Evolutionary conservation across 2,888 invertebrate species (phyloP).

Genomic region (Chaetogeoica ovagalla): DNA sequence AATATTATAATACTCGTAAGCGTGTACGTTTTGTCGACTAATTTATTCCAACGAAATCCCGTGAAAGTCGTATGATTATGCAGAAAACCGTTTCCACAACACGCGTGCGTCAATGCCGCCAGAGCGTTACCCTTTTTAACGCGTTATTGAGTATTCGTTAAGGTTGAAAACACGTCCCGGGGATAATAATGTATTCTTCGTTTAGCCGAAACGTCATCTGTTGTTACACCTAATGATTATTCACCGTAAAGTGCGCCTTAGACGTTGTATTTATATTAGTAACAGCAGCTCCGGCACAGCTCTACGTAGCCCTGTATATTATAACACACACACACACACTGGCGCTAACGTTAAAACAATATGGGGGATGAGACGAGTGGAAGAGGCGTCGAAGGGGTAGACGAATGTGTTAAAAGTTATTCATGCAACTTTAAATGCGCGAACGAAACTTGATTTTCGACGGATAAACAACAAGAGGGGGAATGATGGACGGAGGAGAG

Average conservation of each 20-base stretch:
- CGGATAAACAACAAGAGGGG: too few species aligned
- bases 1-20: too few species aligned
- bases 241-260: constrained; percentile 45
- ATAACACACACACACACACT: background rate
- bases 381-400: background rate
- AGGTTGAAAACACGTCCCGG: background rate
- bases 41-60: background rate
- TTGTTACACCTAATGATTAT: constrained; percentile 50
- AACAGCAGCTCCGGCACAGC: background rate
- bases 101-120: background rate
- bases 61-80: background rate
- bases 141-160: constrained; percentile 19
- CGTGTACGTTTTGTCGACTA: too few species aligned
- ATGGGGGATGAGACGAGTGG: background rate
- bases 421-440: constrained; percentile 50
- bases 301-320: too few species aligned
- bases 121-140: constrained; percentile 2
- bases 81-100: background rate
- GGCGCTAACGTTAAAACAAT: constrained; percentile 3
- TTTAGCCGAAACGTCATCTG: constrained; percentile 51
- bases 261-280: constrained; percentile 2
- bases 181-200: constrained; percentile 42
- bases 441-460: constrained; percentile 51
- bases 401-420: constrained; percentile 51
- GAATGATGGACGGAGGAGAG: background rate